These are phyloP conservation scores for Puma concolor DNA, from an alignment of 2,113 vertebrate genomes.

Conservation along the genomic window DNA sequence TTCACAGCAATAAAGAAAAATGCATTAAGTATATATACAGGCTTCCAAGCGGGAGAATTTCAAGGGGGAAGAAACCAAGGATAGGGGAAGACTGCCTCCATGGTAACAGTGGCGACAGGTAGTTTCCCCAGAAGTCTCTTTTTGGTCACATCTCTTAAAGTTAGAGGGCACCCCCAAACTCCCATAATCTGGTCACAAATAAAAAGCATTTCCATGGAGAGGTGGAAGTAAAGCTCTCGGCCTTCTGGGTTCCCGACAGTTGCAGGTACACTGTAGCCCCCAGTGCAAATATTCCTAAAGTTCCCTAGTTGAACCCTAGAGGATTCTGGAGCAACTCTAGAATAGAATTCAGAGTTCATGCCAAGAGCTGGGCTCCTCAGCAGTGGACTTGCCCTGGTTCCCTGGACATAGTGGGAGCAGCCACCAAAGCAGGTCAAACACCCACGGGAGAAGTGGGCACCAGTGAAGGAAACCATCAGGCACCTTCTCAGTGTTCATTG, in stretches of 20 bases:
- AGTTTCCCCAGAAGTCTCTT: background rate
- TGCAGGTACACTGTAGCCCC: background rate
- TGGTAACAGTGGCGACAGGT: background rate
- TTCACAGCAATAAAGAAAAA: constrained; percentile 9
- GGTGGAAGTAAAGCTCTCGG: background rate
- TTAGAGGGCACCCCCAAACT: background rate
- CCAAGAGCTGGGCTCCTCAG: background rate
- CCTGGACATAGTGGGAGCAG: background rate
- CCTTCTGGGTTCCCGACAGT: background rate
- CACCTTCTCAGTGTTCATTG: background rate
- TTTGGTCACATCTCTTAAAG: background rate
- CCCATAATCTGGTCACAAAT: background rate
- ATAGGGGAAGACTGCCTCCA: background rate
- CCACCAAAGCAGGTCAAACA: background rate
- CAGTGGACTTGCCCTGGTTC: background rate
- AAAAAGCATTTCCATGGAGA: background rate
- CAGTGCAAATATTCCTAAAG: background rate
- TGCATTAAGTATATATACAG: background rate
- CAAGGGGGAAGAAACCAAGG: background rate
- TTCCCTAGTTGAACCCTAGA: background rate
- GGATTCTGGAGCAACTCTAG: background rate
- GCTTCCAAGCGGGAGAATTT: background rate
- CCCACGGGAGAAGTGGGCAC: background rate
- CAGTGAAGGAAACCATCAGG: background rate
- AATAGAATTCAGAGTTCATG: background rate